phyloP scores from a whole-genome alignment of 2,888 invertebrate species.

The Axea sp. region DNA sequence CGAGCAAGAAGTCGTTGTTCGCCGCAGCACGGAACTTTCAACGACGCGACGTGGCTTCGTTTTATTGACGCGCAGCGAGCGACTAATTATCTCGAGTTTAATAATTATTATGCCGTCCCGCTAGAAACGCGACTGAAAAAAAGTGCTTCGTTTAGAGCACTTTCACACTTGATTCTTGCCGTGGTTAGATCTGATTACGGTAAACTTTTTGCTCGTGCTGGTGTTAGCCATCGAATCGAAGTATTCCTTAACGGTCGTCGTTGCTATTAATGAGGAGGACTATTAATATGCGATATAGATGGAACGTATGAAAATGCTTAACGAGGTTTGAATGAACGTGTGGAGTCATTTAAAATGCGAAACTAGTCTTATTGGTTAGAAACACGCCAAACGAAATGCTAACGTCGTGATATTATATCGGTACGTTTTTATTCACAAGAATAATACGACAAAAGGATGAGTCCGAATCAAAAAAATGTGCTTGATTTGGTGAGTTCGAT shows the following conservation, averaged over 20 bases:
- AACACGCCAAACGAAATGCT: too few species aligned
- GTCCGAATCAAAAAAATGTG: too few species aligned
- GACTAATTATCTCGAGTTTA: slow-evolving; percentile 21
- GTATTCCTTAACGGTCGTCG: slow-evolving; percentile 21
- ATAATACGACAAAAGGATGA: too few species aligned
- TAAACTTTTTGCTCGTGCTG: slow-evolving; percentile 3
- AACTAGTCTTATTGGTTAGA: too few species aligned
- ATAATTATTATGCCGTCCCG: slow-evolving; percentile 38
- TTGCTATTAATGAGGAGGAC: slow-evolving; percentile 40
- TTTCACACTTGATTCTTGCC: slow-evolving; percentile 23
- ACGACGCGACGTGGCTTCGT: slow-evolving; percentile 1
- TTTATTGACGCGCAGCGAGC: slow-evolving; percentile 2
- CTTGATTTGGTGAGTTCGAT: too few species aligned
- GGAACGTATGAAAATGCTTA: too few species aligned
- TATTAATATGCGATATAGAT: slow-evolving; percentile 45
- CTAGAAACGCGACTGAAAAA: slow-evolving; percentile 11
- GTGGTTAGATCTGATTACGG: slow-evolving; percentile 8
- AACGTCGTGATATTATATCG: too few species aligned
- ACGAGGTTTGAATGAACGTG: too few species aligned
- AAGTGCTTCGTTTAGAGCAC: slow-evolving; percentile 14
- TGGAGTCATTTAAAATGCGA: too few species aligned
- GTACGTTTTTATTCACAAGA: too few species aligned
- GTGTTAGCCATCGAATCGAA: slow-evolving; percentile 19
- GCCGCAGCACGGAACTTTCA: slow-evolving; percentile 10
- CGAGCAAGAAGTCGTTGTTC: slow-evolving; percentile 7